A percentile compares a stretch with the other conserved stretches of the same genome.
phyloP scores from a whole-genome alignment of 2,888 invertebrate genomes.

The Plutella xylostella region DNA sequence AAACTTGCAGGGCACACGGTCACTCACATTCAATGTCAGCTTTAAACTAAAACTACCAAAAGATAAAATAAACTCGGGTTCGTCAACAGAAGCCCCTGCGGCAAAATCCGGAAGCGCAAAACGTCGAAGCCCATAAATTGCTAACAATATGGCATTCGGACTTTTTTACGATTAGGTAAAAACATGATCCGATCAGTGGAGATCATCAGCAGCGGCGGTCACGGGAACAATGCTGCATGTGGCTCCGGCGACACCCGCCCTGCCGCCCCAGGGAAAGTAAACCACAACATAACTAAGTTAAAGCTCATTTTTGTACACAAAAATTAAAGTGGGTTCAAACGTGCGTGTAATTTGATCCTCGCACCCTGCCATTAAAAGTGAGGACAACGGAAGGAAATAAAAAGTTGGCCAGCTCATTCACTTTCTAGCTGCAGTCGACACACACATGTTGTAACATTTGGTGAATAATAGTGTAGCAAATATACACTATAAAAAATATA shows the following conservation, averaged over 20 bases:
- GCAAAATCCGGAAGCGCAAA: constrained; percentile 44
- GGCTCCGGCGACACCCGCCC: constrained; percentile 48
- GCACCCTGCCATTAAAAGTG: constrained; percentile 57
- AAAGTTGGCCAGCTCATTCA: constrained; percentile 53
- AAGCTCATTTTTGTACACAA: too few species aligned
- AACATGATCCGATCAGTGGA: constrained; percentile 45
- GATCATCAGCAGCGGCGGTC: constrained; percentile 49
- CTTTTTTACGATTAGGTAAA: constrained; percentile 35
- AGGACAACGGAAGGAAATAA: constrained; percentile 67
- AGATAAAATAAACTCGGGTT: too few species aligned
- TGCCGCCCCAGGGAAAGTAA: not conserved
- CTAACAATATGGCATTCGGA: constrained; percentile 46
- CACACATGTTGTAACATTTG: constrained; percentile 57
- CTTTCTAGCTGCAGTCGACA: constrained; percentile 53
- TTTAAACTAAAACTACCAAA: too few species aligned
- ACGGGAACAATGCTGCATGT: constrained; percentile 61
- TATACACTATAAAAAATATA: too few species aligned
- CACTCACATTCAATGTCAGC: too few species aligned
- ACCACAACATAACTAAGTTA: too few species aligned
- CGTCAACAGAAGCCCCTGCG: not conserved
- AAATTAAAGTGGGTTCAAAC: too few species aligned
- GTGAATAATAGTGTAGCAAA: too few species aligned
- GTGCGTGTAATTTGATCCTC: constrained; percentile 56
- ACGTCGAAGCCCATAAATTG: constrained; percentile 52
- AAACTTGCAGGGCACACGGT: too few species aligned